These are phyloP conservation scores for Drosophila grimshawi DNA, from an alignment of 1,140 invertebrate species.

Conservation along the genomic window DNA sequence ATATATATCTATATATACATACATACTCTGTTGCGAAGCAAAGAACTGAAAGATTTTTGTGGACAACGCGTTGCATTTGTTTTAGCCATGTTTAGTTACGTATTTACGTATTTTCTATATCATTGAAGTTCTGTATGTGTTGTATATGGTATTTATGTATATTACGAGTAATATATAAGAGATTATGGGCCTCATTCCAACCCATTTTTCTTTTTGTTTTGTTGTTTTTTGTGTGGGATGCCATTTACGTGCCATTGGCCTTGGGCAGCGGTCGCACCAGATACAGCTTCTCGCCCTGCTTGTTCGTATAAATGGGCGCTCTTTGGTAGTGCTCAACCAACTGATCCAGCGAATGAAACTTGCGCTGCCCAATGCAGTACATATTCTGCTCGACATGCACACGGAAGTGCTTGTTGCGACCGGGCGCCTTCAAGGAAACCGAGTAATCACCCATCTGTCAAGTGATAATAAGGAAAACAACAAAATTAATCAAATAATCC, in stretches of 20 bases:
- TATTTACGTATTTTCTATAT: constrained; percentile 23
- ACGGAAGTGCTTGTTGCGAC: constrained; percentile 99
- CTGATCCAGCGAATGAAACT: constrained; percentile 97
- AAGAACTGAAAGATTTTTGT: constrained; percentile 18
- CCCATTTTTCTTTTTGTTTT: constrained; percentile 4
- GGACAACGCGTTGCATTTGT: constrained; percentile 12
- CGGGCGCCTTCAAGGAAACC: constrained; percentile 98
- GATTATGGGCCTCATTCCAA: constrained; percentile 17
- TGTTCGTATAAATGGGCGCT: constrained; percentile 99
- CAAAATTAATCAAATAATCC: background rate
- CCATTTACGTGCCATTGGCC: constrained; percentile 85
- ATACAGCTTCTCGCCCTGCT: constrained; percentile 96
- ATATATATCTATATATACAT: constrained; percentile 67
- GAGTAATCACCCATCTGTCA: constrained; percentile 98
- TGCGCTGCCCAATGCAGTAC: constrained; percentile 98
- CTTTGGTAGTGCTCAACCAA: constrained; percentile 99
- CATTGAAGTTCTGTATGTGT: constrained; percentile 31
- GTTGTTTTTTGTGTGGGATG: background rate
- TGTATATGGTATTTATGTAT: constrained; percentile 54
- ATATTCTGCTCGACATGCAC: constrained; percentile 97
- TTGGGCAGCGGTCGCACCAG: constrained; percentile 94
- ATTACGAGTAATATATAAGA: constrained; percentile 63
- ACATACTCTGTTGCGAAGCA: constrained; percentile 35
- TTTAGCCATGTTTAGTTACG: constrained; percentile 14
- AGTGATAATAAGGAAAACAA: constrained; percentile 28